Percentiles rank a stretch among this genome's conserved stretches.
Conservation (phyloP, 2,888 invertebrate species). For the Coecobrya sp. region DNA sequence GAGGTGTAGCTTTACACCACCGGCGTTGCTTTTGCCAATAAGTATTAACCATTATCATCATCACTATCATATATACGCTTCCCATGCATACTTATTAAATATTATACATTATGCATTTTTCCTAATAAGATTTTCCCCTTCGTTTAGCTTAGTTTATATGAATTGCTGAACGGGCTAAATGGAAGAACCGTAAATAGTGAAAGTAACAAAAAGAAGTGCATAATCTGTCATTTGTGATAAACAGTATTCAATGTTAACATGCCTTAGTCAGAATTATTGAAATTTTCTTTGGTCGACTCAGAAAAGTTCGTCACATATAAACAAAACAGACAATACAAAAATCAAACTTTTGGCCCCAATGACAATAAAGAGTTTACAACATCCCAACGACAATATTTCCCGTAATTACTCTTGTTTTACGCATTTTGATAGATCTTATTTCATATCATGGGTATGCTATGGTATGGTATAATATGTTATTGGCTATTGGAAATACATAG, state of each 20-base stretch:
- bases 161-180: slow-evolving; percentile 57
- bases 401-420: too few species aligned
- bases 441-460: too few species aligned
- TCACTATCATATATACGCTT: slow-evolving; percentile 12
- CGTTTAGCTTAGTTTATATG: slow-evolving; percentile 46
- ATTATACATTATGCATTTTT: slow-evolving; percentile 63
- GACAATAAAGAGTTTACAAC: too few species aligned
- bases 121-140: slow-evolving; percentile 56
- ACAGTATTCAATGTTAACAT: not conserved
- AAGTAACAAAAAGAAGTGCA: slow-evolving; percentile 31
- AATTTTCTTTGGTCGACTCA: slow-evolving; percentile 15
- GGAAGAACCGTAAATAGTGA: slow-evolving; percentile 48
- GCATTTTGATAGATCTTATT: too few species aligned
- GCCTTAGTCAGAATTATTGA: slow-evolving; percentile 4
- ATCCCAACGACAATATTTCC: too few species aligned
- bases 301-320: not conserved
- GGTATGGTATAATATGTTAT: too few species aligned
- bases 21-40: slow-evolving; percentile 54
- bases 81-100: slow-evolving; percentile 29
- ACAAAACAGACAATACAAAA: not conserved
- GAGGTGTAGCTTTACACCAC: slow-evolving; percentile 72
- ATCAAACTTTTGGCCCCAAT: too few species aligned
- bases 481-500: too few species aligned
- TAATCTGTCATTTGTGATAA: slow-evolving; percentile 43
- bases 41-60: slow-evolving; percentile 39